A percentile compares a stretch with the other conserved stretches of the same genome.
phyloP scores from a whole-genome alignment of 2,113 vertebrate genomes.

The Anarhynchus alexandrinus region DNA sequence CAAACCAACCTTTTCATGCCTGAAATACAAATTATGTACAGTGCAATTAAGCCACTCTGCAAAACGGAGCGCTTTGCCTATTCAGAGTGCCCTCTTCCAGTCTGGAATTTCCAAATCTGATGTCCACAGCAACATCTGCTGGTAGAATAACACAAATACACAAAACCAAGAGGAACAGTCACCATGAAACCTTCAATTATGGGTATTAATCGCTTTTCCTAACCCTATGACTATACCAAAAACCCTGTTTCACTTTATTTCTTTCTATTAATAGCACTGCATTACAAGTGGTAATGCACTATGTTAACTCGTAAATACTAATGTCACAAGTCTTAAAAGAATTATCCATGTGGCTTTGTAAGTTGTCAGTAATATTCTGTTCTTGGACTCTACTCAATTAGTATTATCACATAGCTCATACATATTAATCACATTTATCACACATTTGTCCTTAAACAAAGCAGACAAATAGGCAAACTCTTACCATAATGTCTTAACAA shows the following conservation, averaged over 20 bases:
- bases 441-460: background rate
- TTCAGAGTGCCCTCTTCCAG: background rate
- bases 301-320: background rate
- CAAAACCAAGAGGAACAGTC: background rate
- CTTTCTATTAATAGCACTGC: background rate
- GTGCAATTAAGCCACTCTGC: accelerated
- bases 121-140: conserved; percentile 70
- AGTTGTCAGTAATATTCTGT: background rate
- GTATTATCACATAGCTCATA: background rate
- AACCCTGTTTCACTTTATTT: background rate
- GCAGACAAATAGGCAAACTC: background rate
- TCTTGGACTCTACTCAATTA: background rate
- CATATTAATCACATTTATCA: background rate
- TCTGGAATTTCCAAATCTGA: background rate
- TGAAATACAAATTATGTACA: accelerated
- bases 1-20: background rate
- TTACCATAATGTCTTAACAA: background rate
- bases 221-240: accelerated
- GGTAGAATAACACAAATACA: conserved; percentile 38
- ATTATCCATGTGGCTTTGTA: background rate
- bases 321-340: background rate
- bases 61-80: accelerated
- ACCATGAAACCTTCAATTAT: accelerated
- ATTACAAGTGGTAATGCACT: background rate
- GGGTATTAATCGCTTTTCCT: background rate